These are phyloP conservation scores for Trididemnum miniatum DNA, from an alignment of 23 tunicate genomes.

Conservation along the genomic window DNA sequence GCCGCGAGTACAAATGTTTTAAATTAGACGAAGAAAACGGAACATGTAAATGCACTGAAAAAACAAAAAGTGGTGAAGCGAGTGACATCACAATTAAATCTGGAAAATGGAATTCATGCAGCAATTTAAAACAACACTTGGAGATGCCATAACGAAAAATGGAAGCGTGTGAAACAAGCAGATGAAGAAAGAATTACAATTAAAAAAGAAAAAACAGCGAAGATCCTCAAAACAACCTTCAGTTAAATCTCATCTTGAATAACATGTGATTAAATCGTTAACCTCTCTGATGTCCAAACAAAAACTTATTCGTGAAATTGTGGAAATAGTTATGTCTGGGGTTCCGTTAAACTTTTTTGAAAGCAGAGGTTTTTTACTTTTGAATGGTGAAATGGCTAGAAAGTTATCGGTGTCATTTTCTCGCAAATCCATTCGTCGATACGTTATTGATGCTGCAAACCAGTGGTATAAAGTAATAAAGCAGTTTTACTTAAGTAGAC, in stretches of 20 bases:
- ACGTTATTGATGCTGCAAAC: not conserved
- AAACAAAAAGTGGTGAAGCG: not conserved
- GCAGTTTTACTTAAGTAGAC: too few species aligned
- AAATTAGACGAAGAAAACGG: not conserved
- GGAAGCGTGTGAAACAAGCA: not conserved
- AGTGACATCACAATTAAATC: not conserved
- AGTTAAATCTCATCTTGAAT: not conserved
- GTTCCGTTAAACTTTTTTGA: not conserved
- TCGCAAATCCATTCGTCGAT: not conserved
- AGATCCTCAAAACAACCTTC: not conserved
- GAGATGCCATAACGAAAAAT: not conserved
- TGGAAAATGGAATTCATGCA: not conserved
- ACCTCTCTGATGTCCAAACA: not conserved
- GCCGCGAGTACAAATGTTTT: not conserved
- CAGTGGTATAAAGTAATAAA: too few species aligned
- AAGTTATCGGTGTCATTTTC: not conserved
- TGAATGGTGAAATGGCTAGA: not conserved
- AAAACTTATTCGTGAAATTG: not conserved
- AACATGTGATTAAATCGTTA: not conserved
- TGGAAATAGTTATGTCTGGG: not conserved
- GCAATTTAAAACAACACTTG: not conserved
- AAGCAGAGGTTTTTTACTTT: not conserved
- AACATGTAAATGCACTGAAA: not conserved
- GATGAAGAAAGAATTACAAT: not conserved
- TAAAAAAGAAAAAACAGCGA: not conserved